These are phyloP conservation scores for Campaea margaritaria DNA, from an alignment of 2,888 invertebrate genomes.

Conservation along the genomic window DNA sequence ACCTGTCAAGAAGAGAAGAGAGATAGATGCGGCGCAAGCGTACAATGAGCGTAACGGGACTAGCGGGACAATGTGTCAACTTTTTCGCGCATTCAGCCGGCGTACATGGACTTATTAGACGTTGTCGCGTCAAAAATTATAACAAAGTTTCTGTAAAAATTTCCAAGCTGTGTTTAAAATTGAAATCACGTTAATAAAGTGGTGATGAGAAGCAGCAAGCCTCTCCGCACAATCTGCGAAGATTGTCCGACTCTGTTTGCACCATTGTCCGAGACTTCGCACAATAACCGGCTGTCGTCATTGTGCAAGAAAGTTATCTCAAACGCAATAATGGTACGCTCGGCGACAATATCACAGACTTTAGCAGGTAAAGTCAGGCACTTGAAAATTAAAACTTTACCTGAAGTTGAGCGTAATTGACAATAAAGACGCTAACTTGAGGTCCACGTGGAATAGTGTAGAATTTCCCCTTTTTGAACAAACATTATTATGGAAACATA, in stretches of 20 bases:
- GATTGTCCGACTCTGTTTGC: slow-evolving; percentile 15
- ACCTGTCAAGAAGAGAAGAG: too few species aligned
- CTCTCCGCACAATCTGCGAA: slow-evolving; percentile 17
- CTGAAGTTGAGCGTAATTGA: background rate
- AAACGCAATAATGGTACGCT: slow-evolving; percentile 13
- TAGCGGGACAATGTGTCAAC: too few species aligned
- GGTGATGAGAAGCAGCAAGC: slow-evolving; percentile 11
- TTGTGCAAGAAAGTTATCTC: slow-evolving; percentile 27
- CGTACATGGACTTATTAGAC: too few species aligned
- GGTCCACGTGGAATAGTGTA: background rate
- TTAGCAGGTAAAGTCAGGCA: slow-evolving; percentile 1
- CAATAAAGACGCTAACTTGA: background rate
- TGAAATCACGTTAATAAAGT: slow-evolving; percentile 31
- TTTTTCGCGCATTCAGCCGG: too few species aligned
- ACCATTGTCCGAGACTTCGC: slow-evolving; percentile 11
- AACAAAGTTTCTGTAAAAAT: slow-evolving; percentile 14
- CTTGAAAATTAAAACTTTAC: slow-evolving; percentile 7
- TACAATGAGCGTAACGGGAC: too few species aligned
- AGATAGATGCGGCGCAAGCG: too few species aligned
- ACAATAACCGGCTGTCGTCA: slow-evolving; percentile 21
- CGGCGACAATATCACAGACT: slow-evolving; percentile 8
- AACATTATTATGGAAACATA: too few species aligned
- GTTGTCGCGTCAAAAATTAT: too few species aligned
- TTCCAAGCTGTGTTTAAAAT: slow-evolving; percentile 21
- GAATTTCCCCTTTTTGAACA: too few species aligned